phyloP scores from a whole-genome alignment of 2,797 vertebrate species.

The Aythya fuligula region DNA sequence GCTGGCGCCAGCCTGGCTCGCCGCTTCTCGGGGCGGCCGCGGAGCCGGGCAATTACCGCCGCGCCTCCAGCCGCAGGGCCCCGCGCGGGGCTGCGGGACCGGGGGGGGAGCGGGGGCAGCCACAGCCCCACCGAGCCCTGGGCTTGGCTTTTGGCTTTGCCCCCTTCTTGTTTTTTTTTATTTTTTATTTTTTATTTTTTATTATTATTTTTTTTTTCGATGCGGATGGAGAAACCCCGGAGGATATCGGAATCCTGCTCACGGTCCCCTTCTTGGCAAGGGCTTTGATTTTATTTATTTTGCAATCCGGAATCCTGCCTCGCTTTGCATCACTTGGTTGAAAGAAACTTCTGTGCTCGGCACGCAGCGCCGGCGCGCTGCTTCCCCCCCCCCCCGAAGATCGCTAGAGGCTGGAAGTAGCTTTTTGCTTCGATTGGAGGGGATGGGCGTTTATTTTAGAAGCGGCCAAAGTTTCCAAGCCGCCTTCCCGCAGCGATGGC shows the following conservation, averaged over 20 bases:
- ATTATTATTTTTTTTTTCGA: background rate
- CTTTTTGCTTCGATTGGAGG: background rate
- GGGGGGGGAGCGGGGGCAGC: background rate
- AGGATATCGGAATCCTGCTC: background rate
- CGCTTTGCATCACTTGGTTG: background rate
- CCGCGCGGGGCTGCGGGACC: constrained; percentile 17
- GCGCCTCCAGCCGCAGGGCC: constrained; percentile 91
- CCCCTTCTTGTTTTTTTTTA: background rate
- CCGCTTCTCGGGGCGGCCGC: constrained; percentile 93
- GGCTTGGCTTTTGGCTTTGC: too few species aligned
- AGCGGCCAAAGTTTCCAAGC: background rate
- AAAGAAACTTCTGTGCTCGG: background rate
- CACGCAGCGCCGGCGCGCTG: background rate
- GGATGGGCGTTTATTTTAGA: background rate
- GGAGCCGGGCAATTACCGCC: constrained; percentile 94
- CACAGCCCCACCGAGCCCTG: too few species aligned
- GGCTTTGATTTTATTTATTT: background rate
- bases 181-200: background rate
- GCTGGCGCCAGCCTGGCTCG: constrained; percentile 96
- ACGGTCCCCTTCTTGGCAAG: background rate
- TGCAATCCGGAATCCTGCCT: background rate
- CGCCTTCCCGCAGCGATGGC: fast-evolving
- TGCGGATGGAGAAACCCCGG: background rate
- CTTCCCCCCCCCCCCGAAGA: background rate
- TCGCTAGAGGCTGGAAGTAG: background rate